Percentiles rank a stretch among this genome's conserved stretches.
Conservation (phyloP, 2,113 vertebrate genomes). For the Passerina amoena region DNA sequence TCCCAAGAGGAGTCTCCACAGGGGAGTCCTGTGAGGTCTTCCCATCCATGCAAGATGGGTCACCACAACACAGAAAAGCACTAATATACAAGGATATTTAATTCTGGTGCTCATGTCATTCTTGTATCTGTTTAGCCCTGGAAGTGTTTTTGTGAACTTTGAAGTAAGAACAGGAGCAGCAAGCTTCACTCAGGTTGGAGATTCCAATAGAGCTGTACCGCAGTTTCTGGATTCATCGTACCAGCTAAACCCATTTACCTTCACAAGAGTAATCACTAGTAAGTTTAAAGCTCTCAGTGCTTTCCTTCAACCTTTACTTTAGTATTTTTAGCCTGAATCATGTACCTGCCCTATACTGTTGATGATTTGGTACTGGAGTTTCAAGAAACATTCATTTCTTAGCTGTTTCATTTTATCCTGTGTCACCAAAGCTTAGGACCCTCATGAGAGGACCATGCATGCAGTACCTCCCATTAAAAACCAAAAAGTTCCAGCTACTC, state of each 20-base stretch:
- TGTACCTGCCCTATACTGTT: background rate
- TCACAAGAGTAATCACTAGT: slow-evolving; percentile 28
- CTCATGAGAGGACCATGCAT: background rate
- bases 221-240: slow-evolving; percentile 33
- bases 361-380: background rate
- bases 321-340: background rate
- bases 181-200: background rate
- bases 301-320: background rate
- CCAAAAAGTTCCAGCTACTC: background rate
- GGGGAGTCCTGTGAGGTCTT: background rate
- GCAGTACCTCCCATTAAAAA: background rate
- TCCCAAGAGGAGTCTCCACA: background rate
- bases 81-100: background rate
- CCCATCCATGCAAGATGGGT: background rate
- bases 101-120: background rate
- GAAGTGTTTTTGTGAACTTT: slow-evolving; percentile 67
- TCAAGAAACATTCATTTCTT: background rate
- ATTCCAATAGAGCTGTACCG: slow-evolving; percentile 3
- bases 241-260: background rate
- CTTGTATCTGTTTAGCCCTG: slow-evolving; percentile 59
- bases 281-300: background rate
- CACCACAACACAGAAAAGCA: background rate
- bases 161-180: slow-evolving; percentile 23
- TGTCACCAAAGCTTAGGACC: background rate
- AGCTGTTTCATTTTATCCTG: background rate